Evolutionary conservation across 2,797 vertebrate genomes (phyloP).

Genomic region (Avahi laniger): DNA sequence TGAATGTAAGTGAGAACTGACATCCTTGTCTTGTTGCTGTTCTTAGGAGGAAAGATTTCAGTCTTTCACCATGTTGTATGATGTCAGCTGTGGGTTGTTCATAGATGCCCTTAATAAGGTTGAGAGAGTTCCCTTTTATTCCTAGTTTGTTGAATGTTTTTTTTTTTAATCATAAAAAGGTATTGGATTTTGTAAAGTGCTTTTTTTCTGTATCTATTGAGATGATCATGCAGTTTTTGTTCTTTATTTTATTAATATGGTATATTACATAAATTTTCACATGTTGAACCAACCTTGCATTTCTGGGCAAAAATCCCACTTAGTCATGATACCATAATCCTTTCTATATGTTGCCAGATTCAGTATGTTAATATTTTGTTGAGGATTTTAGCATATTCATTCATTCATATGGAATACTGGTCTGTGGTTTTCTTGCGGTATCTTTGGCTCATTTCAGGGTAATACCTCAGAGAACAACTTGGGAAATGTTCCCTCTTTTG

Average conservation of each 20-base stretch:
- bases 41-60: not conserved
- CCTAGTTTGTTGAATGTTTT: not conserved
- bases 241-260: not conserved
- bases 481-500: no score
- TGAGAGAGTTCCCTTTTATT: not conserved
- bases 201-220: not conserved
- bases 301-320: not conserved
- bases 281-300: not conserved
- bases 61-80: not conserved
- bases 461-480: not conserved
- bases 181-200: not conserved
- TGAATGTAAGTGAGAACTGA: not conserved
- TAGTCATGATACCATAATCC: fast-evolving
- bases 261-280: no score
- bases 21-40: fast-evolving
- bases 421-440: not conserved
- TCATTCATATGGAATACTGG: fast-evolving
- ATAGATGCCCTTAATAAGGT: not conserved
- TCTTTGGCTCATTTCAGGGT: not conserved
- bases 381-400: not conserved
- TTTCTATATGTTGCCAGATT: not conserved
- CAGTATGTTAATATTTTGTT: fast-evolving
- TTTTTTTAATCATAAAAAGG: not conserved
- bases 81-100: fast-evolving
- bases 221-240: not conserved